These are phyloP conservation scores for Hanleya hanleyi DNA, from an alignment of 2,888 invertebrate genomes.

Conservation along the genomic window DNA sequence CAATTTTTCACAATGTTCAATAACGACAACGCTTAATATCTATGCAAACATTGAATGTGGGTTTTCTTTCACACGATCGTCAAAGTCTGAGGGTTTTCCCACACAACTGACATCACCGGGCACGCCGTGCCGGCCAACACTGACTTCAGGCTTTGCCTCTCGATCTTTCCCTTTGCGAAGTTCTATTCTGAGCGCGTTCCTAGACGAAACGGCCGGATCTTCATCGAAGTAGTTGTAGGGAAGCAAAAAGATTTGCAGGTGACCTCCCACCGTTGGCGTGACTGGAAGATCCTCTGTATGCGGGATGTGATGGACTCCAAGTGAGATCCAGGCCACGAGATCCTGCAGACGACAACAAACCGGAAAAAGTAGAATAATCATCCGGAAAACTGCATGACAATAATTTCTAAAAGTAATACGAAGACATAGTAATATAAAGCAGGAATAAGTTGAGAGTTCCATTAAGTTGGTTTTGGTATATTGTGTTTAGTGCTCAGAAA, in stretches of 20 bases:
- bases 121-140: neutral
- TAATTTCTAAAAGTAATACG: no score
- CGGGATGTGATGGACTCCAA: constrained; percentile 6
- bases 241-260: constrained; percentile 4
- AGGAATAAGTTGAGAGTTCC: no score
- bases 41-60: neutral
- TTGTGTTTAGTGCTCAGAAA: no score
- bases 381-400: no score
- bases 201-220: neutral
- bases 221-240: constrained; percentile 10
- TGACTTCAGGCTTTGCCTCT: neutral
- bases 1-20: no score
- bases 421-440: no score
- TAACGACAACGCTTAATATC: no score
- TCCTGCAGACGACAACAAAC: constrained; percentile 2
- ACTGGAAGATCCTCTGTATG: constrained; percentile 13
- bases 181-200: neutral
- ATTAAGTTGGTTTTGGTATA: no score
- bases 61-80: neutral
- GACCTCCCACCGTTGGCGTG: neutral
- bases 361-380: no score
- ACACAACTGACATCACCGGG: neutral
- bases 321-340: neutral
- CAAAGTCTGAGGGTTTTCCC: neutral
- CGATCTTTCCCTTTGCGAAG: neutral